Evolutionary conservation across 2,888 invertebrate species (phyloP).

Genomic region (Allophyes oxyacanthae): DNA sequence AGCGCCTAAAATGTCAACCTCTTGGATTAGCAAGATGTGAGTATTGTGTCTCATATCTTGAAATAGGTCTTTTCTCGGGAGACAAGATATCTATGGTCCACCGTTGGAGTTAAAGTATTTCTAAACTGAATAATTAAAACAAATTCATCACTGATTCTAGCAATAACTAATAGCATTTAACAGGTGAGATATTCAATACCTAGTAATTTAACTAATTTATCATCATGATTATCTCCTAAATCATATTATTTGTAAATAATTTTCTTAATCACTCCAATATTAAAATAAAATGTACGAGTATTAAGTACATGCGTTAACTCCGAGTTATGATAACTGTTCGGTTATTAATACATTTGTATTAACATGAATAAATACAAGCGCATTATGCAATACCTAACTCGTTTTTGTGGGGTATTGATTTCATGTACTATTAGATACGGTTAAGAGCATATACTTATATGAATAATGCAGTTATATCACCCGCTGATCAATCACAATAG

Average conservation of each 20-base stretch:
- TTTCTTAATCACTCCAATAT: slow-evolving; percentile 39
- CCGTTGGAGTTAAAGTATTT: slow-evolving; percentile 24
- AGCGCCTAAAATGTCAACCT: slow-evolving; percentile 19
- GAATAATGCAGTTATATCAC: slow-evolving; percentile 36
- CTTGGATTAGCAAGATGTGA: too few relatives aligned
- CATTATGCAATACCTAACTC: slow-evolving; percentile 45
- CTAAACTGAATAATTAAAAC: slow-evolving; percentile 22
- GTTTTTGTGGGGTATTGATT: slow-evolving; percentile 44
- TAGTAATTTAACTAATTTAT: slow-evolving; percentile 29
- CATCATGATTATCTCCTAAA: slow-evolving; percentile 39
- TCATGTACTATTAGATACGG: slow-evolving; percentile 37
- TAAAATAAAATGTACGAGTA: slow-evolving; percentile 24
- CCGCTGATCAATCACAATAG: slow-evolving; percentile 40
- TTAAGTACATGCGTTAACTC: slow-evolving; percentile 13
- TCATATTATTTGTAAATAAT: slow-evolving; percentile 36
- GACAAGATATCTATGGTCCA: slow-evolving; percentile 28
- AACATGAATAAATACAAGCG: slow-evolving; percentile 30
- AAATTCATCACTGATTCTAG: slow-evolving; percentile 30
- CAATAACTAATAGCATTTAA: slow-evolving; percentile 33
- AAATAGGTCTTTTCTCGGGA: slow-evolving; percentile 25
- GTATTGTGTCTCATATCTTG: slow-evolving; percentile 36
- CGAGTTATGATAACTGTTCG: slow-evolving; percentile 38
- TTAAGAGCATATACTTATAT: slow-evolving; percentile 17
- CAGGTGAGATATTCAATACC: slow-evolving; percentile 22
- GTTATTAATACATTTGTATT: slow-evolving; percentile 44